phyloP scores from a whole-genome alignment of 1,140 invertebrate genomes.

The Trichogramma pretiosum region DNA sequence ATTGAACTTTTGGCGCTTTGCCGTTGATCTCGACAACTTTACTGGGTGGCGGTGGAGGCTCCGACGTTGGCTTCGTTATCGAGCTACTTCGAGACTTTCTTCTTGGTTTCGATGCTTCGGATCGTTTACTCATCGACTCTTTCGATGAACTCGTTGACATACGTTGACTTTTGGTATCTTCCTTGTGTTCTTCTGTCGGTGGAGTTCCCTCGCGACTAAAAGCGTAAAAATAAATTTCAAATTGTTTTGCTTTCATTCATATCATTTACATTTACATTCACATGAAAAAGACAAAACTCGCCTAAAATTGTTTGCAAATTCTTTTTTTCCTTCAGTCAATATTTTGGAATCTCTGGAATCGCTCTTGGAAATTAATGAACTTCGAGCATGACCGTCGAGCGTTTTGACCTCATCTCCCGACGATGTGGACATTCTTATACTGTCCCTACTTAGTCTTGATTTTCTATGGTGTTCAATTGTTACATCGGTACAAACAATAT shows the following conservation, averaged over 20 bases:
- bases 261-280: too few relatives aligned
- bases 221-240: constrained; percentile 1
- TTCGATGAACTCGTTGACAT: constrained; percentile 26
- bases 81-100: constrained; percentile 30
- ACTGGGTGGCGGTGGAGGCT: neutral
- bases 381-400: constrained; percentile 14
- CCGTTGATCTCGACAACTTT: neutral
- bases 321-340: constrained; percentile 8
- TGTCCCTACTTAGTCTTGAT: constrained; percentile 6
- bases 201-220: neutral
- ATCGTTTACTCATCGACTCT: constrained; percentile 27
- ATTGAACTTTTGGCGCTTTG: constrained; percentile 1
- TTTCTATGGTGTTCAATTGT: constrained; percentile 31
- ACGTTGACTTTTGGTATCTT: constrained; percentile 13
- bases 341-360: constrained; percentile 27
- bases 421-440: constrained; percentile 10
- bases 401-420: constrained; percentile 8
- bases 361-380: constrained; percentile 23
- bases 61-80: neutral
- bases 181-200: constrained; percentile 14
- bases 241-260: too few relatives aligned
- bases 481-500: constrained; percentile 33
- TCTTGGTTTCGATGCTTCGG: constrained; percentile 34
- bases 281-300: too few relatives aligned
- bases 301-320: constrained; percentile 10